Conservation (phyloP, 1,140 invertebrate genomes). For the Scaptomyza pallida region DNA sequence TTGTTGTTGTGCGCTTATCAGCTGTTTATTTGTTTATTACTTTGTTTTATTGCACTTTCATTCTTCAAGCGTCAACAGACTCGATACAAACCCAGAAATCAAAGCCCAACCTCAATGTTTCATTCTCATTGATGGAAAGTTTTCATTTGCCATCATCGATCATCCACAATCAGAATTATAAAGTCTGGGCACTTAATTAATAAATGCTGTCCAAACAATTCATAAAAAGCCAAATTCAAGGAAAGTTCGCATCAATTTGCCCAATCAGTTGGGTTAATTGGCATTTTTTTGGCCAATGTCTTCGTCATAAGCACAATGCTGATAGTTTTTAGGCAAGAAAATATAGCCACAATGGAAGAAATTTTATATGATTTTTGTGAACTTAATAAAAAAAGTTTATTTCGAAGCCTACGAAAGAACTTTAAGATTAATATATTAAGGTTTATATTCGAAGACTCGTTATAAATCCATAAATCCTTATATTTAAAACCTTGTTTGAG, state of each 20-base stretch:
- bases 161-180: slow-evolving; percentile 21
- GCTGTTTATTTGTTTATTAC: slow-evolving; percentile 16
- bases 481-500: too few species aligned
- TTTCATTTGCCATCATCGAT: slow-evolving; percentile 45
- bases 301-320: background rate
- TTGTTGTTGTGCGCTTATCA: slow-evolving; percentile 24
- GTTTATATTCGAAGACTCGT: too few species aligned
- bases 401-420: too few species aligned
- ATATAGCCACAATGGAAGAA: background rate
- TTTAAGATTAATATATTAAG: too few species aligned
- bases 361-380: too few species aligned
- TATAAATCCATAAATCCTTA: too few species aligned
- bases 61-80: slow-evolving; percentile 1
- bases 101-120: background rate
- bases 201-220: slow-evolving; percentile 27
- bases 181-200: slow-evolving; percentile 9
- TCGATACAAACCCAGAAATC: background rate
- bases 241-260: slow-evolving; percentile 3
- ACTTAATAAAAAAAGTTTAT: background rate
- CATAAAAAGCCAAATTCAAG: slow-evolving; percentile 15
- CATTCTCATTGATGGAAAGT: slow-evolving; percentile 45
- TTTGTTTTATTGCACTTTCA: slow-evolving; percentile 21
- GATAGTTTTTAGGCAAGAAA: background rate
- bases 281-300: background rate
- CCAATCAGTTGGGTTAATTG: slow-evolving; percentile 7